A percentile compares a stretch with the other conserved stretches of the same genome.
Evolutionary conservation across 2,888 invertebrate species (phyloP).

Genomic region (Cistogaster globosa): DNA sequence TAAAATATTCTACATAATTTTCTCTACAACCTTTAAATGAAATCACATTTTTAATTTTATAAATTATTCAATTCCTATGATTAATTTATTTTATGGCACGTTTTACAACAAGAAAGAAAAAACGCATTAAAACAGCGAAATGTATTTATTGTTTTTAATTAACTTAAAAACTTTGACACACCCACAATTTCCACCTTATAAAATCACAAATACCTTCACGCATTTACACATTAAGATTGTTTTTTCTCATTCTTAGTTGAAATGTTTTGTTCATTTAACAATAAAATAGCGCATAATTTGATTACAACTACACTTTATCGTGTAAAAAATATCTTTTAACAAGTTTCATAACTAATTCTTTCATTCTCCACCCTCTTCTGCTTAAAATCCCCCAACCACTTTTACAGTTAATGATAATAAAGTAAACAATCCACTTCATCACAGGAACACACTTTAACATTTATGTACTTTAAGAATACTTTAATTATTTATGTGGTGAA

Average conservation of each 20-base stretch:
- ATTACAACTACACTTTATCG: slow-evolving; percentile 67
- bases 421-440: slow-evolving; percentile 47
- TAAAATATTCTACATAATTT: no score
- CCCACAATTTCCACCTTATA: slow-evolving; percentile 66
- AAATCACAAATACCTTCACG: slow-evolving; percentile 4
- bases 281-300: slow-evolving; percentile 69
- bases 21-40: neutral
- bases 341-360: slow-evolving; percentile 68
- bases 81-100: slow-evolving; percentile 71
- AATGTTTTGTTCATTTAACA: slow-evolving; percentile 33
- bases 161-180: slow-evolving; percentile 70
- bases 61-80: slow-evolving; percentile 65
- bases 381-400: neutral
- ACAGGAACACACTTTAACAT: slow-evolving; percentile 32
- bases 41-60: neutral
- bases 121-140: neutral
- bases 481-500: slow-evolving; percentile 2
- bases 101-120: slow-evolving; percentile 37
- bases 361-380: slow-evolving; percentile 22
- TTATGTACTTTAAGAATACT: slow-evolving; percentile 27
- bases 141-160: slow-evolving; percentile 59
- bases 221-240: neutral
- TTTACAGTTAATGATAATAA: slow-evolving; percentile 31
- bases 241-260: neutral
- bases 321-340: slow-evolving; percentile 67